A percentile compares a stretch with the other conserved stretches of the same genome.
These are phyloP conservation scores for Leptopilina myrica DNA, from an alignment of 2,888 invertebrate genomes.

Conservation along the genomic window DNA sequence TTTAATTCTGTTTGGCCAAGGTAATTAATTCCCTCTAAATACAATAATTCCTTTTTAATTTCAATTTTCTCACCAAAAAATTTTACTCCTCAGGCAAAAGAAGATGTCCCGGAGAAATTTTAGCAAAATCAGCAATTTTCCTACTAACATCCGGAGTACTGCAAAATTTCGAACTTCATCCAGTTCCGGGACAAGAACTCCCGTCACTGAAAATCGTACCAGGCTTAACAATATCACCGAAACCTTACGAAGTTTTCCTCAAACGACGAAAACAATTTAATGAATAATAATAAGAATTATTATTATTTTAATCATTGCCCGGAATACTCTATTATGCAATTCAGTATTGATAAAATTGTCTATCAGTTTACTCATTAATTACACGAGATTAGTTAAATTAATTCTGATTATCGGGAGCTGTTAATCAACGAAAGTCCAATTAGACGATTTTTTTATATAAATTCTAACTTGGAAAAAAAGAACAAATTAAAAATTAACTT, in stretches of 20 bases:
- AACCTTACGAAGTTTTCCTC: conserved; percentile 78
- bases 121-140: conserved; percentile 82
- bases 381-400: too few species aligned
- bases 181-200: conserved; percentile 72
- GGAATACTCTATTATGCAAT: too few species aligned
- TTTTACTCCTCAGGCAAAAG: conserved; percentile 78
- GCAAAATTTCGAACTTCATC: conserved; percentile 78
- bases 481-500: too few species aligned
- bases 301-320: too few species aligned
- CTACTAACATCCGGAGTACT: conserved; percentile 81
- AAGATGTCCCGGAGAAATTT: conserved; percentile 82
- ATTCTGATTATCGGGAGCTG: too few species aligned
- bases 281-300: neutral
- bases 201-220: conserved; percentile 77
- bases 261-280: conserved; percentile 58
- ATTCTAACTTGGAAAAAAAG: too few species aligned
- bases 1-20: conserved; percentile 75
- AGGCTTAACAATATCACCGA: conserved; percentile 80
- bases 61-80: neutral
- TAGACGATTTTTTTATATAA: too few species aligned
- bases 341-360: too few species aligned
- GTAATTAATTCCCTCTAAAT: conserved; percentile 60
- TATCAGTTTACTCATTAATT: too few species aligned
- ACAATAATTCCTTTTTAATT: neutral
- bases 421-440: too few species aligned